Percentiles rank a stretch among this genome's conserved stretches.
These are phyloP conservation scores for Telmatherina bonti DNA, from an alignment of 2,797 vertebrate genomes.

Conservation along the genomic window DNA sequence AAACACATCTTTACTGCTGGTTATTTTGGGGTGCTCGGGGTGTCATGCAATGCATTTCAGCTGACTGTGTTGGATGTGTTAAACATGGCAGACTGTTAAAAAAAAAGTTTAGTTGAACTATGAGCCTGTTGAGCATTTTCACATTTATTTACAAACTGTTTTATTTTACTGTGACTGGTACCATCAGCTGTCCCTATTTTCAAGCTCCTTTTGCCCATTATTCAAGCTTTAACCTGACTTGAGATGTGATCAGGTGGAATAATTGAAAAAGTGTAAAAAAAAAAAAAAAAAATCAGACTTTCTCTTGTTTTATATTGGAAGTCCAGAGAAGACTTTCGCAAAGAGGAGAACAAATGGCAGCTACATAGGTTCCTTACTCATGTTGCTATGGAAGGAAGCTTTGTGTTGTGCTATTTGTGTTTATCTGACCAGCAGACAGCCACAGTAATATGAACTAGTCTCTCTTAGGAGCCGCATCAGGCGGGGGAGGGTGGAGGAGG, in stretches of 20 bases:
- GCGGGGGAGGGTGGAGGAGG: conserved; percentile 34
- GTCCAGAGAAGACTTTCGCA: conserved; percentile 31
- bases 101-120: background rate
- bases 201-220: background rate
- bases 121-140: background rate
- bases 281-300: conserved; percentile 14
- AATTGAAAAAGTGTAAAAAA: conserved; percentile 20
- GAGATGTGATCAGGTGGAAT: conserved; percentile 13
- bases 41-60: background rate
- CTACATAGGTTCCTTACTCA: conserved; percentile 31
- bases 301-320: conserved; percentile 18
- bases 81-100: background rate
- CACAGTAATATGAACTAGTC: conserved; percentile 62
- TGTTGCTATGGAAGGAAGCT: conserved; percentile 31
- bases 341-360: conserved; percentile 38
- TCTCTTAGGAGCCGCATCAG: conserved; percentile 61
- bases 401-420: conserved; percentile 69
- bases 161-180: background rate
- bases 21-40: background rate
- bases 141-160: background rate
- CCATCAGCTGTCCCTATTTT: background rate
- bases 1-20: too few species aligned
- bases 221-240: conserved; percentile 6
- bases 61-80: background rate
- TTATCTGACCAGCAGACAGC: conserved; percentile 63